Evolutionary conservation across 2,797 vertebrate genomes (phyloP), one percentile per base, ranked within the genome.

Genomic region (Chromis chromis): DNA sequence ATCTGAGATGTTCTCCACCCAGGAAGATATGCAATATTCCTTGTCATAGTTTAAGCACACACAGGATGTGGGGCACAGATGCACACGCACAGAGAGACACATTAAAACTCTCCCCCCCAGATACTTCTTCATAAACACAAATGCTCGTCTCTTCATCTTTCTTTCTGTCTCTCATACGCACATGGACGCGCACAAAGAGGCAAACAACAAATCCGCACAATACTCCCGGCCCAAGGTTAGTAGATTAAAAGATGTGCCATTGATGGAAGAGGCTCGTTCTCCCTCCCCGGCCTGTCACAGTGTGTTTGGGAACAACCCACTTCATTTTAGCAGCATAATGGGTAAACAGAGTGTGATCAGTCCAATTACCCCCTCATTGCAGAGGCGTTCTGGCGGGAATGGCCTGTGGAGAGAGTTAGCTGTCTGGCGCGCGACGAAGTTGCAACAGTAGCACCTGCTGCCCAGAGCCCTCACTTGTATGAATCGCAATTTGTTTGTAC

Each of bases 261-360:
- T 88, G 88, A 89, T 85, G 83, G 81, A 92, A 33, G 62, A 84
- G 69, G 74, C 80, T 83, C 81, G 80, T 74, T 81, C 83, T 87
- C 63, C 63, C 74, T 86, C 74, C 54, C 62, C 21, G 24, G 78
- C 67, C 75, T 90, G 90, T 89, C 89, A 84, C 79, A 65, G 71
- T 65, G 74, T 81, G 79, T 92, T 92, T 81, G 80, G 86, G 87
- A 90, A 67, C 89, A 86, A 74, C 89, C 91, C 84, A 92, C 91
- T 93, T 91, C 88, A 93, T 93, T 92, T 92, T 81, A 83, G 84
- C 78, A 59, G 84, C 86, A 84, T 89, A 91, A 91, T 93, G 81
- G 88, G 86, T 90, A 92, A 92, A 93, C 93, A 91, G 86, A 89
- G 86, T 88, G 86, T 88, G 91, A 93, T 94, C 91, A 91, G 88